Conservation (phyloP, 2,797 vertebrate genomes). For the Alosa sapidissima region DNA sequence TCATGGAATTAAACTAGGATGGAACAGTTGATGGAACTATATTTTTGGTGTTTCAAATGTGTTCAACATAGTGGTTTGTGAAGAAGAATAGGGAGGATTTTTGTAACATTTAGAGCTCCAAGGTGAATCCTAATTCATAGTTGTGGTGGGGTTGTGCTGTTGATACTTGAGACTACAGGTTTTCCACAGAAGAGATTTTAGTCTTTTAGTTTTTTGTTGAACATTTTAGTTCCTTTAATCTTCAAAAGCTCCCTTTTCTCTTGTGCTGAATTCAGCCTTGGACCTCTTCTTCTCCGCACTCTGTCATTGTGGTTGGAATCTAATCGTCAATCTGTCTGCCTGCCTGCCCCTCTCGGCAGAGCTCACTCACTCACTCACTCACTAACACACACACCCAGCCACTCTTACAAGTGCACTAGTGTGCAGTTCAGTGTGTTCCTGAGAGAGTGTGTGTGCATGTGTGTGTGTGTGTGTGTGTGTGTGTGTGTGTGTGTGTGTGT, state of each 20-base stretch:
- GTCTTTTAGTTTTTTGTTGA: background rate
- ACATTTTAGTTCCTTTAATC: background rate
- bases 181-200: background rate
- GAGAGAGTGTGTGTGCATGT: background rate
- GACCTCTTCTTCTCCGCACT: background rate
- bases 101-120: background rate
- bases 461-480: background rate
- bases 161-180: background rate
- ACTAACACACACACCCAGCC: background rate
- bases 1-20: background rate
- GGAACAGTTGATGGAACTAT: background rate
- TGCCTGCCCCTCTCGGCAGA: background rate
- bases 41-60: background rate
- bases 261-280: background rate
- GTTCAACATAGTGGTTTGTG: background rate
- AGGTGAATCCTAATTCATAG: background rate
- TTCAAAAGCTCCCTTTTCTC: background rate
- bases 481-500: background rate
- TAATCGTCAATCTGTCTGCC: background rate
- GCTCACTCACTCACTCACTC: too few species aligned
- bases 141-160: background rate
- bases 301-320: background rate
- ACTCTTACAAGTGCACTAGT: background rate
- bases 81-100: background rate
- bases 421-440: background rate